Evolutionary conservation across 2,888 invertebrate species (phyloP), one percentile per base, ranked within the genome.

Genomic region (Lithophane semibrunnea): DNA sequence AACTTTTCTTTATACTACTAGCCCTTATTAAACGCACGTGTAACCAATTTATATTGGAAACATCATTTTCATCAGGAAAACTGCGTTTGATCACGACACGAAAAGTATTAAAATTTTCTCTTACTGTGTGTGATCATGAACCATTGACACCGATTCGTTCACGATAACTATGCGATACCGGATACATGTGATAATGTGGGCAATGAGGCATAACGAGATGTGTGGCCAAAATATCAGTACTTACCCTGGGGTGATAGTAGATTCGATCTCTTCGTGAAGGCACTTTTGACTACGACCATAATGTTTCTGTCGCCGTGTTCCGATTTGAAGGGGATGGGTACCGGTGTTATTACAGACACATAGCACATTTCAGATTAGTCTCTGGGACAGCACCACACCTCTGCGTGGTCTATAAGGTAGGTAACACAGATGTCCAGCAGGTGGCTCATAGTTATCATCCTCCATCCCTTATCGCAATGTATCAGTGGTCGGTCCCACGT

Each of bases 51-150:
- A 21, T 2, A 58, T 42, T 10, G 2, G 1, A 13, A 60, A 42
- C 10, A 8, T 37, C 37, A 42, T 52, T 60, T 13, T 12, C 69
- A 37, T n/a, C 9, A 4, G 18, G 3, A 16, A 12, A 42, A 74
- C 8, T 42, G 49, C 10, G 42, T 2, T 52, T 8, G 2, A 49
- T 60, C 74, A 74, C 74, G 74, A 47, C 74, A 74, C 74, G 74
- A 47, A 61, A 8, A 61, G 0, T 42, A 24, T 21, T 12, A 2
- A 37, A 37, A n/a, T n/a, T 7, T 42, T 60, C 72, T 72, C 60
- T 47, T 7, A 5, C 1, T 37, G 0, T 37, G 16, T 42, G 10
- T 72, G 72, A 49, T 61, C 42, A 2, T 72, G 72, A 72, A 60
- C 58, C 47, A 71, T 71, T 61, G 49, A 72, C 74, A 61, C 29